Percentiles rank a stretch among this genome's conserved stretches.
Evolutionary conservation across 1,140 invertebrate genomes (phyloP).

Genomic region (Drosophila arawakana): DNA sequence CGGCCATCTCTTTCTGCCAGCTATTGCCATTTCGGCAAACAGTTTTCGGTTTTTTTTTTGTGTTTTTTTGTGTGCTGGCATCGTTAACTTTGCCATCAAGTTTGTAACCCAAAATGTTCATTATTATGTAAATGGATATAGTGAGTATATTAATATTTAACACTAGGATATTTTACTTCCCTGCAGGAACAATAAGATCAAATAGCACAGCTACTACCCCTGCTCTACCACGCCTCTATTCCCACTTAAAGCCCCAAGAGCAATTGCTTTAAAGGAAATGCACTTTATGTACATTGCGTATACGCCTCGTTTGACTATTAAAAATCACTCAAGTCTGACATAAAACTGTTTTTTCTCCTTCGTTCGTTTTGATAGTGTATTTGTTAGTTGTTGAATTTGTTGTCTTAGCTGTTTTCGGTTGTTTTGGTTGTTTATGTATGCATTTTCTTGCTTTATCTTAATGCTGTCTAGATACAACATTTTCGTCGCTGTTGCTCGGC

Average conservation of each 20-base stretch:
- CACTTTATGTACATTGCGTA: constrained; percentile 17
- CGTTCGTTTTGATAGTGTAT: constrained; percentile 31
- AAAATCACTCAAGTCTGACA: constrained; percentile 9
- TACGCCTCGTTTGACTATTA: constrained; percentile 1
- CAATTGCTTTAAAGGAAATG: constrained; percentile 19
- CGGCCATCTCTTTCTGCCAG: constrained; percentile 40
- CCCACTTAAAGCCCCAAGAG: not conserved
- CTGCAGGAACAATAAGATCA: not conserved
- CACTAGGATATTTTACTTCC: constrained; percentile 1
- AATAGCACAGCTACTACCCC: not conserved
- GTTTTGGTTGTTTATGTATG: constrained; percentile 67
- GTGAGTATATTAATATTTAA: constrained; percentile 47
- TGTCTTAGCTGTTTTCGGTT: constrained; percentile 1
- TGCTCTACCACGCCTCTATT: too few species aligned
- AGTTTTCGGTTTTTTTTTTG: constrained; percentile 11
- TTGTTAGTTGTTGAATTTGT: constrained; percentile 18
- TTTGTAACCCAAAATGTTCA: constrained; percentile 45
- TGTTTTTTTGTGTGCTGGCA: constrained; percentile 25
- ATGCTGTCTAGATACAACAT: constrained; percentile 79
- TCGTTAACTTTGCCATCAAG: constrained; percentile 42
- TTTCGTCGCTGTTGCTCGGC: constrained; percentile 59
- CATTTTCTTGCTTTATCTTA: constrained; percentile 80
- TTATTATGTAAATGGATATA: constrained; percentile 46
- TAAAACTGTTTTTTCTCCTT: constrained; percentile 1
- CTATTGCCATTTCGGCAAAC: constrained; percentile 25